Percentiles rank a stretch among this genome's conserved stretches.
phyloP scores from a whole-genome alignment of 2,113 vertebrate species.

The Nothoprocta perdicaria region DNA sequence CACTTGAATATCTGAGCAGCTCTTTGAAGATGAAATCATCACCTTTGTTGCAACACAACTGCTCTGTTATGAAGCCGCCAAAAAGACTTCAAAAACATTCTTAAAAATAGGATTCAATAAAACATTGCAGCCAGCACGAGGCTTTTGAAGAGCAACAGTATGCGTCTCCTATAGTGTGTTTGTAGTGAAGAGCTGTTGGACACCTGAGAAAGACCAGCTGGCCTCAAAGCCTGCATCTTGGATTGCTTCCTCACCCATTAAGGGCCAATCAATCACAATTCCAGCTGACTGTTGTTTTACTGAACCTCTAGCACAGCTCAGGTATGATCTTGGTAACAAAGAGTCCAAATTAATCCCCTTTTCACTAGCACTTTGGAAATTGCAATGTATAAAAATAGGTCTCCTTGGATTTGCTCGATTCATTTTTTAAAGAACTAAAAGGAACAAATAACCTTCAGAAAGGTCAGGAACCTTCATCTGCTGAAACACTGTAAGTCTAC shows the following conservation, averaged over 20 bases:
- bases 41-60: neutral
- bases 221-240: neutral
- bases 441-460: neutral
- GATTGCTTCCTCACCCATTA: neutral
- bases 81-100: neutral
- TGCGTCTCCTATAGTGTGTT: neutral
- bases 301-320: neutral
- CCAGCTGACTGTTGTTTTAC: accelerated
- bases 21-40: neutral
- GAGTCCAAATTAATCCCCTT: neutral
- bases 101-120: neutral
- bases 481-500: neutral
- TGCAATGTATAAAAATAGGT: neutral
- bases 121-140: neutral
- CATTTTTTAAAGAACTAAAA: neutral
- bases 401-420: neutral
- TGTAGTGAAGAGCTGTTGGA: neutral
- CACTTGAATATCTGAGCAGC: neutral
- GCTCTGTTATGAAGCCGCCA: neutral
- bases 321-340: neutral
- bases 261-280: accelerated
- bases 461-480: neutral
- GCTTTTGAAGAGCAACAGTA: neutral
- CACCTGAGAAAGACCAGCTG: neutral
- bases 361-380: neutral